A percentile compares a stretch with the other conserved stretches of the same genome.
phyloP scores from a whole-genome alignment of 1,140 invertebrate genomes.

The Telenomus remus region DNA sequence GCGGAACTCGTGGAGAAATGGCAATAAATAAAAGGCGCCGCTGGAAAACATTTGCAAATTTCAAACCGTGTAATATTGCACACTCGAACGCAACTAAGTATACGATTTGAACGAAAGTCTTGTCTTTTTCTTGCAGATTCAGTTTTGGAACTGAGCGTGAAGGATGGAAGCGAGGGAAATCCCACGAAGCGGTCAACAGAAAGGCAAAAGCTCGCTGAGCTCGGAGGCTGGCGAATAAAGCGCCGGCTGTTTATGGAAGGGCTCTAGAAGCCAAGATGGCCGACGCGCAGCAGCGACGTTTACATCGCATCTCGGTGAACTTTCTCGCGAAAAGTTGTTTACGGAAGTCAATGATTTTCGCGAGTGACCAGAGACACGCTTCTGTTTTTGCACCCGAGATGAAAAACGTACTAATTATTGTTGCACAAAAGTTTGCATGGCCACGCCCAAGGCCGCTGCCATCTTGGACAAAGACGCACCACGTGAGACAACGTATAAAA shows the following conservation, averaged over 20 bases:
- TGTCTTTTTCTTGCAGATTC: neutral
- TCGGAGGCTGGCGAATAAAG: constrained; percentile 62
- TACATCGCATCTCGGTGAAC: constrained; percentile 59
- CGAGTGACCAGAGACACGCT: constrained; percentile 30
- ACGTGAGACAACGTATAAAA: constrained; percentile 57
- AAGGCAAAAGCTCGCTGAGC: constrained; percentile 14
- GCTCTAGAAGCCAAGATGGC: constrained; percentile 69
- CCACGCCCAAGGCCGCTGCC: constrained; percentile 74
- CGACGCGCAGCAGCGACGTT: constrained; percentile 57
- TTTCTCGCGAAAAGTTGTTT: neutral
- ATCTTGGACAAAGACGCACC: constrained; percentile 70
- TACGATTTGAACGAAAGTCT: constrained; percentile 2
- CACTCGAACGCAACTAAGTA: neutral
- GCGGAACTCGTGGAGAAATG: constrained; percentile 53
- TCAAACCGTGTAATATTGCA: constrained; percentile 4
- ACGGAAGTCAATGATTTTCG: constrained; percentile 2
- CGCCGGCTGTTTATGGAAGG: constrained; percentile 57
- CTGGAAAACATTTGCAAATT: constrained; percentile 10
- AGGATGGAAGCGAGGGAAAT: constrained; percentile 18
- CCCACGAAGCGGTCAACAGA: constrained; percentile 10
- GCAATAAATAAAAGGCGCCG: constrained; percentile 48
- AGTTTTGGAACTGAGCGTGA: neutral
- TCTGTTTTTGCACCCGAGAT: constrained; percentile 10
- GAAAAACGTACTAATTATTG: neutral
- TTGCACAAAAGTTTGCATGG: constrained; percentile 50